Percentiles rank a stretch among this genome's conserved stretches.
phyloP scores from a whole-genome alignment of 2,888 invertebrate species.

The Volucella zonaria region DNA sequence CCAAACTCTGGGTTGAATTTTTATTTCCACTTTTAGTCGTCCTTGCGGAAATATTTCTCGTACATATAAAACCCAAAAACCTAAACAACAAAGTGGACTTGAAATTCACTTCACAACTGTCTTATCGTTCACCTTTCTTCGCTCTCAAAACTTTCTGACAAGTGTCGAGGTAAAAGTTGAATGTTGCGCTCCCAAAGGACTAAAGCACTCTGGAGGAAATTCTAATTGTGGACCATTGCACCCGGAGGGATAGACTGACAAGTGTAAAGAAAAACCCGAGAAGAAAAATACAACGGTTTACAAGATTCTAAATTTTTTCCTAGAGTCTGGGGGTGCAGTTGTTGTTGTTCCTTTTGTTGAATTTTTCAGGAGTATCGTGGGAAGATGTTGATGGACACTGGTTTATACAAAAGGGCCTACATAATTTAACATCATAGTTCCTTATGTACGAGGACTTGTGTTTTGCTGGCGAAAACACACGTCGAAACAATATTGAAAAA shows the following conservation, averaged over 20 bases:
- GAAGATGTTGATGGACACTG: background rate
- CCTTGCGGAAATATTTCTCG: background rate
- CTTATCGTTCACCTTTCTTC: background rate
- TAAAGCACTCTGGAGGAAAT: background rate
- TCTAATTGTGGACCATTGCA: constrained; percentile 29
- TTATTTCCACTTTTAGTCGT: too few relatives aligned
- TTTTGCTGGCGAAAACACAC: background rate
- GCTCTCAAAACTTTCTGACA: constrained; percentile 9
- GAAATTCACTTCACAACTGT: background rate
- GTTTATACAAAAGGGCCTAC: constrained; percentile 13
- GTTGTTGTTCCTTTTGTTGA: constrained; percentile 10
- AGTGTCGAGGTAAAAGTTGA: constrained; percentile 36
- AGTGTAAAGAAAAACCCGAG: constrained; percentile 7
- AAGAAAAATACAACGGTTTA: constrained; percentile 44
- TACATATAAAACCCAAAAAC: background rate
- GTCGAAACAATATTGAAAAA: background rate
- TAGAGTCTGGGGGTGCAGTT: background rate
- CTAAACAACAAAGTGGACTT: constrained; percentile 13
- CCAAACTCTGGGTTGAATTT: background rate
- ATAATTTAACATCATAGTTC: constrained; percentile 33
- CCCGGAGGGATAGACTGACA: constrained; percentile 28
- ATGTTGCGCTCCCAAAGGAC: constrained; percentile 16
- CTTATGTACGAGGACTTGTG: background rate
- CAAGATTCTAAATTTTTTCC: constrained; percentile 7
- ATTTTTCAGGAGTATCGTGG: constrained; percentile 12